A percentile compares a stretch with the other conserved stretches of the same genome.
Conservation (phyloP, 53 echinoderm and acorn worm species). For the Mesocentrotus franciscanus region DNA sequence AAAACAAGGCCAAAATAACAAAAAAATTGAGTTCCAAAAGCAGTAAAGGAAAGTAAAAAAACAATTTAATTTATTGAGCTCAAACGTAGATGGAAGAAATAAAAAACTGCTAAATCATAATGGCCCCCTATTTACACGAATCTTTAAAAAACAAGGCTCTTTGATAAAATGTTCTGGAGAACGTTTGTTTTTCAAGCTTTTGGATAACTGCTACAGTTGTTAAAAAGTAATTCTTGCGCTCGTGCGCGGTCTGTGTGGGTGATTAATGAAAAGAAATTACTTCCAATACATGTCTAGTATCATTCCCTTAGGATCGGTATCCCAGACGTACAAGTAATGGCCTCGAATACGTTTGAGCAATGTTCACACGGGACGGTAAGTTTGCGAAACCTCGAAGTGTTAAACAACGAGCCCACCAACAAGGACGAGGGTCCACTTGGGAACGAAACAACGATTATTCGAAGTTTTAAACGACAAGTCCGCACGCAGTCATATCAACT, state of each 20-base stretch:
- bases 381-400: no score
- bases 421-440: no score
- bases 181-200: not conserved
- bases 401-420: no score
- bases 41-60: not conserved
- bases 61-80: not conserved
- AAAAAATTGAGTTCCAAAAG: not conserved
- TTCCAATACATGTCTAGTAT: not conserved
- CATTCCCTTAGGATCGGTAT: not conserved
- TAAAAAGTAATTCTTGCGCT: not conserved
- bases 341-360: not conserved
- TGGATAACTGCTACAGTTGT: not conserved
- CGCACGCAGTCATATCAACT: no score
- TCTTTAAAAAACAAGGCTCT: not conserved
- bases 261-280: conserved; percentile 15
- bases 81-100: not conserved
- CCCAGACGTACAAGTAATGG: not conserved
- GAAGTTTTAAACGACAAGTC: no score
- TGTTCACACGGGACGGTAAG: no score
- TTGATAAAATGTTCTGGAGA: not conserved
- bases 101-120: not conserved
- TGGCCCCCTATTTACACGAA: not conserved
- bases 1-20: not conserved
- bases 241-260: not conserved
- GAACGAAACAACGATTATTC: no score